Percentiles rank a stretch among this genome's conserved stretches.
Evolutionary conservation across 2,888 invertebrate species (phyloP).

Genomic region (Erynnis tages): DNA sequence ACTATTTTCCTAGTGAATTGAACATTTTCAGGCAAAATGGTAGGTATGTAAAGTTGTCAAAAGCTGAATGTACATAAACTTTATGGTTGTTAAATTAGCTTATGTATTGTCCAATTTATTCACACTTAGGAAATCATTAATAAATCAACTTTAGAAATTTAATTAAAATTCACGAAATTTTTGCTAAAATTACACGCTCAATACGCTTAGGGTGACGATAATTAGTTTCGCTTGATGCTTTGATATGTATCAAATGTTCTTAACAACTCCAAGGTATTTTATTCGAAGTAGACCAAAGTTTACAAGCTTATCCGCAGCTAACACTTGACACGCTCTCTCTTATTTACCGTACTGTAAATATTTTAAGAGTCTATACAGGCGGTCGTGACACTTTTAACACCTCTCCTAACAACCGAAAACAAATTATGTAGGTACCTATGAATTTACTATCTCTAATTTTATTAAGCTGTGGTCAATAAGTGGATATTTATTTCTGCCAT

Average conservation of each 20-base stretch:
- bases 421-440: no score
- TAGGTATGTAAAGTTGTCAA: slow-evolving; percentile 4
- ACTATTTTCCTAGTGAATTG: no score
- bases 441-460: slow-evolving; percentile 2
- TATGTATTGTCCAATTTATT: slow-evolving; percentile 2
- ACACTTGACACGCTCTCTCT: slow-evolving; percentile 19
- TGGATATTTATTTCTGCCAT: neutral
- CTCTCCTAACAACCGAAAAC: slow-evolving; percentile 4
- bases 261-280: neutral
- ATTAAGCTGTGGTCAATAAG: neutral
- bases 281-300: slow-evolving; percentile 13
- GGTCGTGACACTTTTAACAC: slow-evolving; percentile 16
- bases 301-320: slow-evolving; percentile 16
- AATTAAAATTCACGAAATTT: slow-evolving; percentile 29
- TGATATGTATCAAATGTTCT: neutral
- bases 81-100: slow-evolving; percentile 3
- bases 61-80: neutral
- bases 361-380: slow-evolving; percentile 27
- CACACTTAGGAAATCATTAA: slow-evolving; percentile 6
- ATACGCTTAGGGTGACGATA: slow-evolving; percentile 44
- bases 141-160: slow-evolving; percentile 2
- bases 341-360: slow-evolving; percentile 11
- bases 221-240: slow-evolving; percentile 17
- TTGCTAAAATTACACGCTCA: slow-evolving; percentile 46
- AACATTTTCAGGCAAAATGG: no score